A percentile compares a stretch with the other conserved stretches of the same genome.
Conservation (phyloP, 2,113 vertebrate species). For the Rhinogobius similis region DNA sequence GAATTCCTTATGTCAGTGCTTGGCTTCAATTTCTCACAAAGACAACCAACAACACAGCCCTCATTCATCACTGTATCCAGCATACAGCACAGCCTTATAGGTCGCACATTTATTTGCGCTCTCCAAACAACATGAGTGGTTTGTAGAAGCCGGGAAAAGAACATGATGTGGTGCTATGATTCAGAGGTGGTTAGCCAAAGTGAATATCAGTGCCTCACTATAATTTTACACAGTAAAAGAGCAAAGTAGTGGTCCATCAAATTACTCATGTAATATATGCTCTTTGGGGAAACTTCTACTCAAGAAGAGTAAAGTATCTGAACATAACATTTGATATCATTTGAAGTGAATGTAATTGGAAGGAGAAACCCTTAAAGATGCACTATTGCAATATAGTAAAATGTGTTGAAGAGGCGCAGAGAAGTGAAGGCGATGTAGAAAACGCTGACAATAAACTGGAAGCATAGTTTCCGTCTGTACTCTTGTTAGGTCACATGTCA, state of each 20-base stretch:
- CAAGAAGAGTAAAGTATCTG: too few relatives aligned
- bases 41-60: background rate
- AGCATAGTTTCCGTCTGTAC: too few relatives aligned
- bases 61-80: conserved; percentile 3
- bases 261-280: background rate
- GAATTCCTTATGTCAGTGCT: background rate
- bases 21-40: background rate
- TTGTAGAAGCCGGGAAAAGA: background rate
- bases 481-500: too few relatives aligned
- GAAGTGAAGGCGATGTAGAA: too few relatives aligned
- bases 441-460: too few relatives aligned
- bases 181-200: background rate
- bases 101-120: background rate
- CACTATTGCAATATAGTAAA: too few relatives aligned
- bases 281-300: too few relatives aligned
- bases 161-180: background rate
- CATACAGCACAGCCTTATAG: background rate
- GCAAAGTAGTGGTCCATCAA: too few relatives aligned
- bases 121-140: background rate
- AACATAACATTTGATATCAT: background rate
- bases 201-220: too few relatives aligned
- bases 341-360: background rate
- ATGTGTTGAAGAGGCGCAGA: too few relatives aligned
- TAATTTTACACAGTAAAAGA: too few relatives aligned
- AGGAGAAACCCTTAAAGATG: background rate